Conservation (phyloP, 2,113 vertebrate genomes). For the Ploceus nigricollis region DNA sequence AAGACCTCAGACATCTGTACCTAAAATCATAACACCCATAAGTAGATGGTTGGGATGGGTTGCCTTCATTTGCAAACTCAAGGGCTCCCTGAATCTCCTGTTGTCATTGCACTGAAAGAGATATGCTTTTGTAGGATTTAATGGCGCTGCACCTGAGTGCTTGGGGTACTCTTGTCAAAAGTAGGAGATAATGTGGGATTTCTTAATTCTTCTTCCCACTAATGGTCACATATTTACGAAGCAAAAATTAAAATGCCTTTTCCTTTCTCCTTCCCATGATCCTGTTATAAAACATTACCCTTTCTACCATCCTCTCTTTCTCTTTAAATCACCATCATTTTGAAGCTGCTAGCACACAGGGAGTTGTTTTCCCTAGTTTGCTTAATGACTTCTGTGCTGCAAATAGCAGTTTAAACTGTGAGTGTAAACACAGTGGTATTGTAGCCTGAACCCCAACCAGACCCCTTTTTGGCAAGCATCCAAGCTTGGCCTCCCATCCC, state of each 20-base stretch:
- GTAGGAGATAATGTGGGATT: background rate
- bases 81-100: background rate
- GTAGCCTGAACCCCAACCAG: background rate
- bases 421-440: background rate
- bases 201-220: background rate
- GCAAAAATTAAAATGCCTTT: background rate
- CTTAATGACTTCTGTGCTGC: background rate
- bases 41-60: background rate
- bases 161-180: background rate
- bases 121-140: background rate
- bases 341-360: background rate
- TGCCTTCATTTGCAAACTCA: background rate
- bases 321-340: background rate
- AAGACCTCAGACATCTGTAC: background rate
- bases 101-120: background rate
- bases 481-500: background rate
- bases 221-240: background rate
- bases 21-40: background rate
- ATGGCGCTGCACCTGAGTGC: background rate
- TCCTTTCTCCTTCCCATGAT: background rate
- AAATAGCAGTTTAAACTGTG: background rate
- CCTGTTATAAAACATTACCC: background rate
- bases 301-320: background rate
- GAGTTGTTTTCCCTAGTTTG: background rate
- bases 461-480: background rate